phyloP scores from a whole-genome alignment of 2,888 invertebrate species.

The Andrena fulva region DNA sequence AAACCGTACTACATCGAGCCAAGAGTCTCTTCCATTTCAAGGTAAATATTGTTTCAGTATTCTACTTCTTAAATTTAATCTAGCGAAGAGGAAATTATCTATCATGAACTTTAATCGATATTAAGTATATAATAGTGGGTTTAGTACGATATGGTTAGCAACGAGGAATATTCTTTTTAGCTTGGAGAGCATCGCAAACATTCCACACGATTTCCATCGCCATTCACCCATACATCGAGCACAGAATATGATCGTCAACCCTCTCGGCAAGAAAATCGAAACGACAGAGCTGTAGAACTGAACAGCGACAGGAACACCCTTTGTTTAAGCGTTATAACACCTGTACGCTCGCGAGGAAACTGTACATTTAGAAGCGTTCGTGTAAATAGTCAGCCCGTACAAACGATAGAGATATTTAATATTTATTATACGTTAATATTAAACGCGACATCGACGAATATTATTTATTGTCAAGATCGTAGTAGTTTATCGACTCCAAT shows the following conservation, averaged over 20 bases:
- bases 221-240: slow-evolving; percentile 71
- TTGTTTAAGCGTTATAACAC: not conserved
- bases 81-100: no score
- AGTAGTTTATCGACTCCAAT: not conserved
- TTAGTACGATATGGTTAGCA: no score
- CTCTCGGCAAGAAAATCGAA: slow-evolving; percentile 82
- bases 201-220: slow-evolving; percentile 83
- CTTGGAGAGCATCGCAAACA: slow-evolving; percentile 79
- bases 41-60: slow-evolving; percentile 68
- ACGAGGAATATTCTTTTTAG: slow-evolving; percentile 63
- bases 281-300: slow-evolving; percentile 78
- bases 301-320: slow-evolving; percentile 32
- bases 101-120: no score
- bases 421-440: slow-evolving; percentile 43
- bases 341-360: not conserved
- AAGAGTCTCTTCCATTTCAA: slow-evolving; percentile 80
- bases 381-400: slow-evolving; percentile 60
- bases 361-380: slow-evolving; percentile 27
- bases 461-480: slow-evolving; percentile 32
- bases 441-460: slow-evolving; percentile 5
- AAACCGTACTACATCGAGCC: slow-evolving; percentile 82
- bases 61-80: not conserved
- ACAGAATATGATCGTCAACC: slow-evolving; percentile 79
- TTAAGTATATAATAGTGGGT: no score
- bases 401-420: slow-evolving; percentile 41